Base-by-base conservation (phyloP, 1,140 invertebrate species). In the Lordiphosa mommai region DNA sequence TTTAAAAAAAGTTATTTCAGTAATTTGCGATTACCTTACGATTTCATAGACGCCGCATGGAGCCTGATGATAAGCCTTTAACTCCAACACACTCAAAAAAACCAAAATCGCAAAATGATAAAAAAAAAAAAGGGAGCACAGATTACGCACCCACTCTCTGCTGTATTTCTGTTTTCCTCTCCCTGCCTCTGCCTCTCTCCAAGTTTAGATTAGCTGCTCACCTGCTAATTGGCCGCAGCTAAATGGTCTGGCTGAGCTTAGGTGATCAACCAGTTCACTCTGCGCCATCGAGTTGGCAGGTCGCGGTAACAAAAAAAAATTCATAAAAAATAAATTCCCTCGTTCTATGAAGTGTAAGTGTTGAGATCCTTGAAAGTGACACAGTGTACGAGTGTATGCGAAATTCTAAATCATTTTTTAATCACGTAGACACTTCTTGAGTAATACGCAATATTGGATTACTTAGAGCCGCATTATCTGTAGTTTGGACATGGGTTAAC, bases 151-250 rank as follows among this genome's bases (percentile, higher is more conserved):
- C 16, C 32, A 27, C 38, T 34, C 48, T 55, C 56, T 49, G 37
- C 16, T 33, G 6, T 52, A 12, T 41, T 36, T 55, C 20, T 29
- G 14, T 7, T 10, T 17, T 12, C 49, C 30, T 51, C 36, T 7
- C 12, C 13, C 29, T 36, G n/a, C n/a, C 20, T 33, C 36, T 37
- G 17, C 38, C 40, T 66, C 41, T 43, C 27, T 40, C 20, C 44
- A 56, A 46, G 67, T 80, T 73, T 84, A 80, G 76, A 80, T 80
- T 80, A 80, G 79, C 76, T 49, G 40, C 59, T 40, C 48, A 2
- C 4, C n/a, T 34, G 61, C 65, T 67, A 82, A 80, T 82, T 82
- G 74, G 76, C 56, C 49, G 74, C 60, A 71, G 67, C 76, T 72
- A 51, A 50, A 43, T 55, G 37, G 34, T 60, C 9, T 65, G 40